These are phyloP conservation scores for Todiramphus saurophagus DNA, from an alignment of 2,113 vertebrate genomes.

Conservation along the genomic window DNA sequence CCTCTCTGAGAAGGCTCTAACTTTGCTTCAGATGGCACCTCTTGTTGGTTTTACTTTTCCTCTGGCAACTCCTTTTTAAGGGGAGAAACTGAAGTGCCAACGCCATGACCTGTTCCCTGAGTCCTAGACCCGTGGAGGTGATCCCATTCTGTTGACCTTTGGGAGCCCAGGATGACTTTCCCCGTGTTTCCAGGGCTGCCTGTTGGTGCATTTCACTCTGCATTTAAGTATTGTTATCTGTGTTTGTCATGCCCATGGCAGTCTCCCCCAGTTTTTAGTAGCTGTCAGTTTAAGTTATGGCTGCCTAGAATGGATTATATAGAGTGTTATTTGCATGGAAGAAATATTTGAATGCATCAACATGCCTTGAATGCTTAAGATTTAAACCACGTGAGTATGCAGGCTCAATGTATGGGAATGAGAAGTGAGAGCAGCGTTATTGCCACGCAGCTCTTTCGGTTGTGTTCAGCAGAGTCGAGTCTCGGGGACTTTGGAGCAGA, in stretches of 20 bases:
- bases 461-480: fast-evolving
- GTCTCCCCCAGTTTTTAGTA: background rate
- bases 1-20: background rate
- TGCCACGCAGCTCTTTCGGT: background rate
- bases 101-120: background rate
- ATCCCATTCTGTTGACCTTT: background rate
- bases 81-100: background rate
- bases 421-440: background rate
- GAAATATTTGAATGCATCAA: conserved; percentile 2
- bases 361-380: background rate
- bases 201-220: background rate
- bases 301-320: conserved; percentile 1
- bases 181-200: background rate
- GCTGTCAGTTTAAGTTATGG: conserved; percentile 28
- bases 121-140: background rate
- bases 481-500: background rate
- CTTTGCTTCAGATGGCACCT: background rate
- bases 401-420: background rate
- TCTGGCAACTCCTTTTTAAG: background rate
- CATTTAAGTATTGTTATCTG: background rate
- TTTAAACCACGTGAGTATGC: background rate
- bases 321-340: conserved; percentile 2
- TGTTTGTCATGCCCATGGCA: background rate
- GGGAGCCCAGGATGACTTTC: background rate
- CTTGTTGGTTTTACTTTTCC: background rate